These are phyloP conservation scores for Pseudococcus longispinus DNA, from an alignment of 2,888 invertebrate species.

Conservation along the genomic window DNA sequence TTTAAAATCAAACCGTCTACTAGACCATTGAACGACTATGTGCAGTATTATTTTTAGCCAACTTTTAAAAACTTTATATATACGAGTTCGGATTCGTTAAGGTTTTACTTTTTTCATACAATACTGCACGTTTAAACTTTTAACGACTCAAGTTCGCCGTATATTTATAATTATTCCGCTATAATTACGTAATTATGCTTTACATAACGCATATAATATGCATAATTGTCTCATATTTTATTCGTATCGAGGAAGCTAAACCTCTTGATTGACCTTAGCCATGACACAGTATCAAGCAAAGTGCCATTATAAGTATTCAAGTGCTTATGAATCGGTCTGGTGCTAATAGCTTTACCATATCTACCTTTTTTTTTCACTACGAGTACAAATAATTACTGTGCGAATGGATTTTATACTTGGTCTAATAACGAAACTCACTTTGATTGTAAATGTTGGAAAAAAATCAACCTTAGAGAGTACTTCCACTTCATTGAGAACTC, in stretches of 20 bases:
- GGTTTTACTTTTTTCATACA: background rate
- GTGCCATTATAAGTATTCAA: background rate
- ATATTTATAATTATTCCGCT: constrained; percentile 7
- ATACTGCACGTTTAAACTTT: background rate
- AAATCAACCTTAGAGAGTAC: background rate
- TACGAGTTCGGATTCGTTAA: background rate
- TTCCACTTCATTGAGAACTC: background rate
- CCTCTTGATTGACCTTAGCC: constrained; percentile 13
- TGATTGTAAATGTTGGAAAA: background rate
- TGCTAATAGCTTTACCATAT: background rate
- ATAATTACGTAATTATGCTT: constrained; percentile 20
- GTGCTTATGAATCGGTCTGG: background rate
- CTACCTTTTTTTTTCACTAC: background rate
- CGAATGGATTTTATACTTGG: background rate
- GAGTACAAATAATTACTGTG: background rate
- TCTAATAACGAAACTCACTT: background rate
- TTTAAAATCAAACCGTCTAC: background rate
- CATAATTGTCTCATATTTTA: constrained; percentile 35
- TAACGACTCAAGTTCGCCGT: constrained; percentile 14
- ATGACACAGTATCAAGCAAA: background rate
- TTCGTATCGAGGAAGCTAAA: constrained; percentile 1
- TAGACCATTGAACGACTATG: background rate
- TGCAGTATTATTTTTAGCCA: background rate
- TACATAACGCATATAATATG: background rate
- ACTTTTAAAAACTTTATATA: background rate